phyloP scores from a whole-genome alignment of 2,797 vertebrate genomes.

The Garrulus glandarius region DNA sequence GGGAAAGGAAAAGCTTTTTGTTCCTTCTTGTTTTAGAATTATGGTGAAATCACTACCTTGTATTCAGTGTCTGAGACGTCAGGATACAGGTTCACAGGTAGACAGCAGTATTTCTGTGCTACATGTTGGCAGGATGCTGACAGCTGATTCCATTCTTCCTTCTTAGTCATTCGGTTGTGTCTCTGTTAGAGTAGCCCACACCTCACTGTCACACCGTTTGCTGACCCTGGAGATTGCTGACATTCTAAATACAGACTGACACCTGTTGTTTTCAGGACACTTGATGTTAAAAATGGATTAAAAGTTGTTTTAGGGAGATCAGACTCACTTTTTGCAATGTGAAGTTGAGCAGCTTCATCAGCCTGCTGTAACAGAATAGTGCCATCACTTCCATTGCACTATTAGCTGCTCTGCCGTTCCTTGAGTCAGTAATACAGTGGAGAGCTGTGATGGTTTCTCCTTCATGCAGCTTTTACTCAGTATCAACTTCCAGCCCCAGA shows the following conservation, averaged over 20 bases:
- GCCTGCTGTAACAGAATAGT: fast-evolving
- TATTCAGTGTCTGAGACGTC: background rate
- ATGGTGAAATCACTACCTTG: background rate
- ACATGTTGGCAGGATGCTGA: background rate
- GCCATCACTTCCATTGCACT: background rate
- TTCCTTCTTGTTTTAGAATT: background rate
- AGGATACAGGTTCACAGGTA: background rate
- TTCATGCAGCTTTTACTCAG: background rate
- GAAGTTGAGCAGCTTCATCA: background rate
- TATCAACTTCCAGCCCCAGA: background rate
- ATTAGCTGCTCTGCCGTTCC: background rate
- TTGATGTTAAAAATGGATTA: background rate
- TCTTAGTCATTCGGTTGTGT: background rate
- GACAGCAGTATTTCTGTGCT: background rate
- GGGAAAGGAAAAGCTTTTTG: background rate
- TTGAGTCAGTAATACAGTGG: too few relatives aligned
- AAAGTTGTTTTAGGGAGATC: background rate
- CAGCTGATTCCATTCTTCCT: background rate
- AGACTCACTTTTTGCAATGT: background rate
- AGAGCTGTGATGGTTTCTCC: background rate
- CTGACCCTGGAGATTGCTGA: background rate
- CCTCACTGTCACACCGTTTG: background rate
- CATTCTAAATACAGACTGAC: background rate
- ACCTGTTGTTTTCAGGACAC: background rate
- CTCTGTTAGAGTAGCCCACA: background rate